These are phyloP conservation scores for Castor canadensis DNA, from an alignment of 2,113 vertebrate genomes.

Conservation along the genomic window DNA sequence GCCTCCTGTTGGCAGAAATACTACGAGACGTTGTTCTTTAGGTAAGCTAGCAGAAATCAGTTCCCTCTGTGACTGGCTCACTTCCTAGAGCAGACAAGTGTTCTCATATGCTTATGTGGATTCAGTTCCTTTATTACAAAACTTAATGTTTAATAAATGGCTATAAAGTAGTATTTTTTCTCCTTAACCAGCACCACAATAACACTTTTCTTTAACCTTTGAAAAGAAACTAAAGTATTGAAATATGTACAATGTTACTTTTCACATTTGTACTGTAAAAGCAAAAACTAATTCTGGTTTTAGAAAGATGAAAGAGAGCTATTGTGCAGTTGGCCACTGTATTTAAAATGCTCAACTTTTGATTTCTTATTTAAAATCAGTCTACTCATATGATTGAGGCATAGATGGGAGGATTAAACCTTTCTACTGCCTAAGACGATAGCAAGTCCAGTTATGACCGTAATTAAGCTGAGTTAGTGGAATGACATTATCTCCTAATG, in stretches of 20 bases:
- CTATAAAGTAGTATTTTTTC: not conserved
- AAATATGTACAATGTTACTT: not conserved
- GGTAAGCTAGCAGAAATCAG: not conserved
- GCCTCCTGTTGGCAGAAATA: not conserved
- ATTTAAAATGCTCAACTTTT: not conserved
- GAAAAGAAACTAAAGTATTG: not conserved
- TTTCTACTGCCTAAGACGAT: not conserved
- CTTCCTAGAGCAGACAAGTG: not conserved
- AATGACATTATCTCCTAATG: not conserved
- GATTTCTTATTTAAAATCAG: not conserved
- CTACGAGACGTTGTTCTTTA: not conserved
- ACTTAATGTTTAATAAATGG: not conserved
- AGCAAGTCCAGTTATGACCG: not conserved
- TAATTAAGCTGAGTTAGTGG: conserved; percentile 19
- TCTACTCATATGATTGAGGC: not conserved
- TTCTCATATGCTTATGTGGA: not conserved
- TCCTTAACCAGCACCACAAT: not conserved
- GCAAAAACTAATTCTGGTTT: not conserved
- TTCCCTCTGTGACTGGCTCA: not conserved
- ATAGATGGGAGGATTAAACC: not conserved
- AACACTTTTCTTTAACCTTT: not conserved
- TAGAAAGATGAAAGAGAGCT: conserved; percentile 14
- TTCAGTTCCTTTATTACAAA: not conserved
- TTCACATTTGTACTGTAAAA: conserved; percentile 10
- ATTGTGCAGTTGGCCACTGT: not conserved